Evolutionary conservation across 2,113 vertebrate species (phyloP).

Genomic region (Pristiophorus japonicus): DNA sequence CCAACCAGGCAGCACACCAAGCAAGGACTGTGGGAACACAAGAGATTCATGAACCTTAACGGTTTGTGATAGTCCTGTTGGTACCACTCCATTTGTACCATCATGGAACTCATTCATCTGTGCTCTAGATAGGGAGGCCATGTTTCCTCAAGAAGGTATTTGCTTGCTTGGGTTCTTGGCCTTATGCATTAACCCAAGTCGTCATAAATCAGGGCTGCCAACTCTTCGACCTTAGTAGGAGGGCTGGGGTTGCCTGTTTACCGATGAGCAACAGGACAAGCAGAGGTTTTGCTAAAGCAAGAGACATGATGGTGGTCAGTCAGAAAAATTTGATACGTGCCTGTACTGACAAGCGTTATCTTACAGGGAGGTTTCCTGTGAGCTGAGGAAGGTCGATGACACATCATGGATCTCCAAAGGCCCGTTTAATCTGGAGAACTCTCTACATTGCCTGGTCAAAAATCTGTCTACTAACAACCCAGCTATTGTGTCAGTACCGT

Average conservation of each 20-base stretch:
- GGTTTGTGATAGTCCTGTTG: neutral
- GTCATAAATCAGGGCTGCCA: neutral
- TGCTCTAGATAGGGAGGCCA: neutral
- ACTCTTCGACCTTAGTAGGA: neutral
- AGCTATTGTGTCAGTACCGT: neutral
- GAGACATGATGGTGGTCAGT: too few relatives aligned
- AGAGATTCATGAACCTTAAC: neutral
- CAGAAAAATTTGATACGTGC: neutral
- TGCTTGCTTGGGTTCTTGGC: neutral
- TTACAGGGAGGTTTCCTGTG: neutral
- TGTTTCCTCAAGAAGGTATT: neutral
- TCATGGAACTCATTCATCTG: neutral
- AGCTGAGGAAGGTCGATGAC: neutral
- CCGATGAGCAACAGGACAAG: neutral
- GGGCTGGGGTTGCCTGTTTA: neutral
- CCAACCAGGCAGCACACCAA: neutral
- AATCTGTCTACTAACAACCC: neutral
- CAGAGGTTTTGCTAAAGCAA: too few relatives aligned
- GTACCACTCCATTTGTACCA: neutral
- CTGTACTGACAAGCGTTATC: neutral
- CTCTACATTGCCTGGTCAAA: neutral
- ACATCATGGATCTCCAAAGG: neutral
- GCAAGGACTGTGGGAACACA: neutral
- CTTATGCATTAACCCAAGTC: neutral
- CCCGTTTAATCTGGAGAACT: neutral